Evolutionary conservation across 2,797 vertebrate genomes (phyloP).

Genomic region (Rhadinocentrus ornatus): DNA sequence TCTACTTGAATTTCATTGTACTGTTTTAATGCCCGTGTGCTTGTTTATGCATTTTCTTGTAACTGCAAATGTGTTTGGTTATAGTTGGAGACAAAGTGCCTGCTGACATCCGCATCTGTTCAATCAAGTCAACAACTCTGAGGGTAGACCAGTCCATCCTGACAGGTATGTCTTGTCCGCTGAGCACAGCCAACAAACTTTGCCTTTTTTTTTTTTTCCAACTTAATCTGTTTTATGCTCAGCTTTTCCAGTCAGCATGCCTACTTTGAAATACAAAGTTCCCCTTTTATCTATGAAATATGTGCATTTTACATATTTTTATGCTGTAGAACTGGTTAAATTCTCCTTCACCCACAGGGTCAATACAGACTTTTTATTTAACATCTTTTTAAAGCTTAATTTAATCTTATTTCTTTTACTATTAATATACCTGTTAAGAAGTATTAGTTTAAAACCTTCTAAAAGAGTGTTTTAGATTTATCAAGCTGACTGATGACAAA

Average conservation of each 20-base stretch:
- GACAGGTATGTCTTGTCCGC: conserved; percentile 85
- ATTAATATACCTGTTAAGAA: neutral
- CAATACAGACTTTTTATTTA: neutral
- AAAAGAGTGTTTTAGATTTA: neutral
- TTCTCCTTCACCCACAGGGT: no score
- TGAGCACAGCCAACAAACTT: neutral
- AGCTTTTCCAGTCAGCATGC: neutral
- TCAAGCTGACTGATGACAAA: neutral
- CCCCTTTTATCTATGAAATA: neutral
- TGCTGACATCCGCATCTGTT: conserved; percentile 96
- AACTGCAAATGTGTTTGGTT: conserved; percentile 53
- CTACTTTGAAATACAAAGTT: neutral
- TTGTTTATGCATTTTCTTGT: conserved; percentile 21
- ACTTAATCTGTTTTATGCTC: no score
- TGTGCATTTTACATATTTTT: neutral
- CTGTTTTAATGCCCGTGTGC: no score
- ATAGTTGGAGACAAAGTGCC: conserved; percentile 99
- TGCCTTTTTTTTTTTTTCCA: no score
- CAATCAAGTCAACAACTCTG: conserved; percentile 97
- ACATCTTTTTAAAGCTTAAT: neutral
- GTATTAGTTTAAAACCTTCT: neutral
- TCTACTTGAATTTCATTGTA: no score
- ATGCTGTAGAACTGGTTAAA: no score
- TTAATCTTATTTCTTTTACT: neutral
- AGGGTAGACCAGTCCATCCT: conserved; percentile 98